Percentiles rank a stretch among this genome's conserved stretches.
These are phyloP conservation scores for Panzeria rudis DNA, from an alignment of 2,888 invertebrate genomes.

Conservation along the genomic window DNA sequence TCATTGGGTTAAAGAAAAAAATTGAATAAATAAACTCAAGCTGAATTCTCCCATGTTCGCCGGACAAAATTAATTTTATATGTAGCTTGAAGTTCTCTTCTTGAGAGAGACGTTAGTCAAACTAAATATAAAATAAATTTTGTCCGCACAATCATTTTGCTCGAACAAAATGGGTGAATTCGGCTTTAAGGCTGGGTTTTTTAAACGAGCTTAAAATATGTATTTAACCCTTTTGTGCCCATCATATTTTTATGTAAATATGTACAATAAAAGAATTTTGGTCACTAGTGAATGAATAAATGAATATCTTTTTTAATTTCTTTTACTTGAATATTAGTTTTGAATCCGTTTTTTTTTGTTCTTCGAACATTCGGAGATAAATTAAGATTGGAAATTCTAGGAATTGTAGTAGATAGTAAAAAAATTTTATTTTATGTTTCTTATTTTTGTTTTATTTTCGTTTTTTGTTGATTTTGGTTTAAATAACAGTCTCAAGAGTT, in stretches of 20 bases:
- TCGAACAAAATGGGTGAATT: too few relatives aligned
- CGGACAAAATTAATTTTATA: too few relatives aligned
- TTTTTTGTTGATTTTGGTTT: slow-evolving; percentile 44
- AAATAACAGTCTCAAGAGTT: slow-evolving; percentile 71
- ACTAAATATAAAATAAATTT: too few relatives aligned
- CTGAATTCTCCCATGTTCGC: too few relatives aligned
- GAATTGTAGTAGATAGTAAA: slow-evolving; percentile 14
- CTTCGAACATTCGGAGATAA: neutral
- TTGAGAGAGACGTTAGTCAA: too few relatives aligned
- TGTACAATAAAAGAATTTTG: slow-evolving; percentile 42
- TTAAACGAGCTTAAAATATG: neutral
- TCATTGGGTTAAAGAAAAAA: neutral
- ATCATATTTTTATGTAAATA: slow-evolving; percentile 41
- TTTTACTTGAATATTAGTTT: neutral
- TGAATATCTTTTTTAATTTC: neutral
- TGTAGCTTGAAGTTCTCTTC: too few relatives aligned
- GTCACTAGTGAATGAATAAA: slow-evolving; percentile 21
- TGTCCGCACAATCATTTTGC: too few relatives aligned
- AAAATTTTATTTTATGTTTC: slow-evolving; percentile 2
- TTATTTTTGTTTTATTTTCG: neutral
- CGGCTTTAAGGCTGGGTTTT: slow-evolving; percentile 50
- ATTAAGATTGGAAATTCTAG: slow-evolving; percentile 7
- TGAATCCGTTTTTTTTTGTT: neutral
- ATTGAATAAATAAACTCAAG: slow-evolving; percentile 26
- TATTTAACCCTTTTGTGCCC: slow-evolving; percentile 57